Evolutionary conservation across 2,113 vertebrate species (phyloP).

Genomic region (Tautogolabrus adspersus): DNA sequence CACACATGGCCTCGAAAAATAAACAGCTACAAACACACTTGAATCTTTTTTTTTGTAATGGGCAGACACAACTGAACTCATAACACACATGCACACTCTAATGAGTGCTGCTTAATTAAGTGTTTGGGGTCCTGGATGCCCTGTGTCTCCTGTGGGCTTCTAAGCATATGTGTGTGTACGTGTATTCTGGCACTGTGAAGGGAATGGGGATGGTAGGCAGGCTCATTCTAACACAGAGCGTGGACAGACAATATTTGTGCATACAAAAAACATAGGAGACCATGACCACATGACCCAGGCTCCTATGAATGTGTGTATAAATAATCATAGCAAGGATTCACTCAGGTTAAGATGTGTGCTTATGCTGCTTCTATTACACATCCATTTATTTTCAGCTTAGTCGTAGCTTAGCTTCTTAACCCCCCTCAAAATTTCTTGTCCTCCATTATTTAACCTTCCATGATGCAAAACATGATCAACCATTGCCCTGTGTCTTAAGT

Average conservation of each 20-base stretch:
- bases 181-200: constrained; percentile 9
- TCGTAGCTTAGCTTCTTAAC: neutral
- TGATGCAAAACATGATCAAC: neutral
- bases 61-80: constrained; percentile 23
- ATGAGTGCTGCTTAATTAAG: constrained; percentile 67
- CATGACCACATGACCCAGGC: neutral
- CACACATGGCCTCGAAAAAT: constrained; percentile 40
- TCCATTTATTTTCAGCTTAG: neutral
- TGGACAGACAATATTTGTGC: neutral
- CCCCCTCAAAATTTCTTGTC: neutral
- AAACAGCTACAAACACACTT: constrained; percentile 55
- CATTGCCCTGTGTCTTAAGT: neutral
- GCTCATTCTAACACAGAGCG: neutral
- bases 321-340: neutral
- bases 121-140: constrained; percentile 18
- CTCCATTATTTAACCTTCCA: neutral
- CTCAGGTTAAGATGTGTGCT: neutral
- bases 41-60: constrained; percentile 20
- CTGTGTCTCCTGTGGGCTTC: constrained; percentile 44
- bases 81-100: constrained; percentile 51
- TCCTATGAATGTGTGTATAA: neutral
- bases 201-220: neutral
- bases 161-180: constrained; percentile 7
- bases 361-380: neutral
- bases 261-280: neutral